A percentile compares a stretch with the other conserved stretches of the same genome.
Conservation (phyloP, 2,888 invertebrate species). For the Noctuana brunneofusca region DNA sequence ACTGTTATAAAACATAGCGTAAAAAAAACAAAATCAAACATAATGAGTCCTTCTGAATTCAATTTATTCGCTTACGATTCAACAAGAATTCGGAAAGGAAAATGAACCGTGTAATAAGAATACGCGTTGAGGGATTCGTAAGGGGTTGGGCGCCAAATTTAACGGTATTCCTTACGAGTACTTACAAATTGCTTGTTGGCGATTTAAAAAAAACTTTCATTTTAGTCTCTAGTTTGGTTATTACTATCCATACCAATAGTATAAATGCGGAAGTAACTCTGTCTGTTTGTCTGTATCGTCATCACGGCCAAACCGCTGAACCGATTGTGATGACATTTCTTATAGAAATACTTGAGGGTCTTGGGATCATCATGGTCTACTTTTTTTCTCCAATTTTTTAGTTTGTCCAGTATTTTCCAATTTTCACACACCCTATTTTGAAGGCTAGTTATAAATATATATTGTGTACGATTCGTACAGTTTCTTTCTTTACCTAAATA, state of each 20-base stretch:
- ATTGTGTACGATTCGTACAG: neutral
- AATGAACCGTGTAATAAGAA: conserved; percentile 17
- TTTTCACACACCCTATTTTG: too few relatives aligned
- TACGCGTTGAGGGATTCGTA: conserved; percentile 1
- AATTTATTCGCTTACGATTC: neutral
- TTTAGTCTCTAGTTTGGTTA: neutral
- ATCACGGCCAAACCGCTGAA: too few relatives aligned
- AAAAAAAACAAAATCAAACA: neutral
- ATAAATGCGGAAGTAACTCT: too few relatives aligned
- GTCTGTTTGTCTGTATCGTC: too few relatives aligned
- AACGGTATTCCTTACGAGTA: neutral
- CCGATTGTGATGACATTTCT: too few relatives aligned
- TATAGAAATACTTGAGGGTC: too few relatives aligned
- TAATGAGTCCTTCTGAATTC: neutral
- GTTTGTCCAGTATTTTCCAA: too few relatives aligned
- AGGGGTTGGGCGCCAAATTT: neutral
- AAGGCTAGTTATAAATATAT: too few relatives aligned
- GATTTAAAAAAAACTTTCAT: neutral
- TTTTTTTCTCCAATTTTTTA: too few relatives aligned
- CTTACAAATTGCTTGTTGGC: neutral
- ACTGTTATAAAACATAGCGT: neutral
- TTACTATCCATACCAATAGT: too few relatives aligned
- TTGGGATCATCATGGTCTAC: too few relatives aligned
- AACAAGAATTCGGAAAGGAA: neutral
- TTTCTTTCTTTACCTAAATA: neutral